Base-by-base conservation (phyloP, 2,113 vertebrate species). In the Ivindomyrus marchei region DNA sequence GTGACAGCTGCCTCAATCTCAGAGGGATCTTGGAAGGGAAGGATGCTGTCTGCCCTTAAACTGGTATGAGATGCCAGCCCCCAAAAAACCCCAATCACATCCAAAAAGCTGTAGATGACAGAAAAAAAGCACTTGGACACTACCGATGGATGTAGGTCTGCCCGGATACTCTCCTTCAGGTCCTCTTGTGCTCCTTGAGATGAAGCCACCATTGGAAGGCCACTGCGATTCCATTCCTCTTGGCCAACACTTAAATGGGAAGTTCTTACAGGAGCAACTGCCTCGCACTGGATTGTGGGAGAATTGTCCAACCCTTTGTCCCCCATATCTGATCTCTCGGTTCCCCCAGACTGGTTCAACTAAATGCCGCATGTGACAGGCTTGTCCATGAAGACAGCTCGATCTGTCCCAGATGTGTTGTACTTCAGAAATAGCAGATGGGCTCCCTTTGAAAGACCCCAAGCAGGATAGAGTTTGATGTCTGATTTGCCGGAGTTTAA, bases 191-290 rank as follows among this genome's bases (percentile, higher is more conserved):
- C 52, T 58, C 52, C 31, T 62, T 24, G 50, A 56, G 9, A 9
- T 10, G 77, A 6, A 1, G 89, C 77, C 89, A 85, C 13, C 19
- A 19, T 2, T 3, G 24, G 80, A 56, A 85, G 80, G 31, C 49
- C 77, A 87, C 49, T 53, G 77, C n/a, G n/a, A 45, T 85, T 85
- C 39, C 42, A n/a, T 58, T 89, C 89, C 77, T 45, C 89, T 89
- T 27, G 36, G 77, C 89, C 77, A 46, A 46, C 24, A 47, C 80
- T 46, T 53, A 21, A 53, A 4, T 24, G 42, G 77, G 52, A 85
- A 85, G 77, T 56, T 45, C 87, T 62, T 49, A 62, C 17, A 13
- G 17, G 31, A 84, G 47, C 3, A 46, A 80, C 42, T 89, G n/a
- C 88, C 88, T 70, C 17, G n/a, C 27, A 45, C 49, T 9, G 47